These are phyloP conservation scores for Eudemis profundana DNA, from an alignment of 2,888 invertebrate genomes.

Conservation along the genomic window DNA sequence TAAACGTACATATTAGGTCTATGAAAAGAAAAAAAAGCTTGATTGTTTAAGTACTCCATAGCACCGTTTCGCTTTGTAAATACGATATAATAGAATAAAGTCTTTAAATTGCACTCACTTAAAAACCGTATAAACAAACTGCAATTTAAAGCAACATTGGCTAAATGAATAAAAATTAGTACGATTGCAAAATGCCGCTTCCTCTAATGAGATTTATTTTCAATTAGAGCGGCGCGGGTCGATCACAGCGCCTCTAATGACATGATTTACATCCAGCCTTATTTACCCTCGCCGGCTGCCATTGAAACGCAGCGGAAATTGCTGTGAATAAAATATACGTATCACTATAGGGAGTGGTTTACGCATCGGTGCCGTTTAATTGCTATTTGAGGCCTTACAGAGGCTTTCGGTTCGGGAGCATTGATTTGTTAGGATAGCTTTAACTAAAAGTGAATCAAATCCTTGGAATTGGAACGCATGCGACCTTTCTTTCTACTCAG, in stretches of 20 bases:
- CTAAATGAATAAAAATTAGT: slow-evolving; percentile 45
- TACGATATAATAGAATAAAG: no score
- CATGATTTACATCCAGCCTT: slow-evolving; percentile 73
- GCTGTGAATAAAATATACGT: slow-evolving; percentile 38
- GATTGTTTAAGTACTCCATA: no score
- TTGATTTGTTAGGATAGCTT: slow-evolving; percentile 1
- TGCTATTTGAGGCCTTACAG: slow-evolving; percentile 28
- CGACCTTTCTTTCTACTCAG: not conserved
- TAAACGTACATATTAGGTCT: no score
- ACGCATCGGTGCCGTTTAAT: slow-evolving; percentile 36
- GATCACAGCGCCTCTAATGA: slow-evolving; percentile 68
- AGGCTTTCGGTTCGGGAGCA: not conserved
- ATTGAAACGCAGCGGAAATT: slow-evolving; percentile 59
- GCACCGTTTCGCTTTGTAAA: no score
- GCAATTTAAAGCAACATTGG: slow-evolving; percentile 17
- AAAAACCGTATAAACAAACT: not conserved
- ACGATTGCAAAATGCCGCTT: slow-evolving; percentile 58
- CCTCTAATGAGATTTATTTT: slow-evolving; percentile 73
- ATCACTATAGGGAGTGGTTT: slow-evolving; percentile 7
- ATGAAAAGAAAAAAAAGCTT: no score
- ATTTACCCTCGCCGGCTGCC: slow-evolving; percentile 58
- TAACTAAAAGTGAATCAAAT: not conserved
- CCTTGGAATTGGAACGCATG: not conserved
- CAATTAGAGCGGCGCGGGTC: slow-evolving; percentile 65
- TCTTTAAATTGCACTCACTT: no score